Base-by-base conservation (phyloP, 2,797 vertebrate species). In the Xyrichtys novacula region DNA sequence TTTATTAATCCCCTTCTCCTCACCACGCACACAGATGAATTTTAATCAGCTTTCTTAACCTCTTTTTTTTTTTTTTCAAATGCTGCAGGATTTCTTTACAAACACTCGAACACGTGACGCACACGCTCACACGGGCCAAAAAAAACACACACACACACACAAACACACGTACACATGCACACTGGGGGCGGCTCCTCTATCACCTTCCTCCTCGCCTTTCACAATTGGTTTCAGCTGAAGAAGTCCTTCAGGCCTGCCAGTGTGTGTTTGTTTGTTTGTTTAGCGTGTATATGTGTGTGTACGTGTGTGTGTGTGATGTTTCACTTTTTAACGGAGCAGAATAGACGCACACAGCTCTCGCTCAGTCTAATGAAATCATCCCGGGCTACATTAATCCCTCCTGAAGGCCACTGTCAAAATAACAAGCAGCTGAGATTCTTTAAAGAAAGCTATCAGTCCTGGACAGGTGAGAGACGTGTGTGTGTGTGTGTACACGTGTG, bases 41-140 rank as follows among this genome's bases (percentile, higher is more conserved):
- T 91, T 93, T 92, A 93, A 94, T 94, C 87, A 92, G 87, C 92
- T 91, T 93, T 86, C 85, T 88, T 87, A 89, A 90, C 88, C 87
- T 78, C 83, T 85, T 85, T 80, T 84, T 81, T 81, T 59, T 81
- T 55, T 11, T 34, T n/a, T 32, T 80, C 69, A 81, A 67, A 70
- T 87, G 83, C 84, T 85, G 85, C 80, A 74, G 86, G 85, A 92
- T 91, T 87, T 92, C 84, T 83, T 88, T 85, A 85, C 77, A 84
- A 90, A 88, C 49, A 54, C 74, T 70, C 60, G 76, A 74, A 80
- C 85, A 81, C 67, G 55, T 87, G 78, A 85, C 25, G 64, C 64
- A 67, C 64, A 67, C 81, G 74, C 63, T 65, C 64, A 61, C 58
- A 40, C 46, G 1, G 16, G 55, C 56, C 44, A 44, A 42, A 76